Percentiles rank a stretch among this genome's conserved stretches.
Conservation (phyloP, 2,797 vertebrate genomes). For the Geotrypetes seraphini region DNA sequence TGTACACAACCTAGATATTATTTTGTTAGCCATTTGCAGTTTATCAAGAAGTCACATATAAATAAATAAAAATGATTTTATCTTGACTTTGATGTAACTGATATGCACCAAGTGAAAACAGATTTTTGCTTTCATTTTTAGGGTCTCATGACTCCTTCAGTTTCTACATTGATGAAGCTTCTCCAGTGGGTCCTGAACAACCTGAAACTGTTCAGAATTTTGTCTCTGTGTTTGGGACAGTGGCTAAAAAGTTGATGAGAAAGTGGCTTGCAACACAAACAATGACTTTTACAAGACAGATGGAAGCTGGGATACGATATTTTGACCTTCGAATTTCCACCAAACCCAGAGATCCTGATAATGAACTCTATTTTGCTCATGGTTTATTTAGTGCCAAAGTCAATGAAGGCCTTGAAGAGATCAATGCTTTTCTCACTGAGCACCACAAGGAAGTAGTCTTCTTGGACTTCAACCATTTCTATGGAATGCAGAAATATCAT, state of each 20-base stretch:
- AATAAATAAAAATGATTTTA: too few relatives aligned
- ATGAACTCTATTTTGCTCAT: slow-evolving; percentile 93
- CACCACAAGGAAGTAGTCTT: slow-evolving; percentile 86
- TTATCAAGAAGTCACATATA: too few relatives aligned
- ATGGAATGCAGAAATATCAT: slow-evolving; percentile 92
- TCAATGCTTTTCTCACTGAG: slow-evolving; percentile 75
- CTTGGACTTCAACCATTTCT: slow-evolving; percentile 98
- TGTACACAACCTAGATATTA: too few relatives aligned
- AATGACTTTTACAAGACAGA: slow-evolving; percentile 89
- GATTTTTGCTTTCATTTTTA: slow-evolving; percentile 38
- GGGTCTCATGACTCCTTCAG: slow-evolving; percentile 98
- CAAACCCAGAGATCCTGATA: slow-evolving; percentile 92
- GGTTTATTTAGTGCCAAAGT: slow-evolving; percentile 97
- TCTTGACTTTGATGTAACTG: too few relatives aligned
- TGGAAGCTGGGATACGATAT: slow-evolving; percentile 90
- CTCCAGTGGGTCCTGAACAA: slow-evolving; percentile 91
- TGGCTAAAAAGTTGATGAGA: slow-evolving; percentile 95
- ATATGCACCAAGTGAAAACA: too few relatives aligned
- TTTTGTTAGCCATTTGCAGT: too few relatives aligned
- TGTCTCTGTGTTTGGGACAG: slow-evolving; percentile 92
- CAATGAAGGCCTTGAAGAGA: slow-evolving; percentile 89
- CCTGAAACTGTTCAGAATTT: slow-evolving; percentile 96
- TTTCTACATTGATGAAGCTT: slow-evolving; percentile 94
- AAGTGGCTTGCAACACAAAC: slow-evolving; percentile 97
- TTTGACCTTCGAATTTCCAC: slow-evolving; percentile 97